Conservation (phyloP, 2,888 invertebrate species). For the Dorcus parallelipipedus region DNA sequence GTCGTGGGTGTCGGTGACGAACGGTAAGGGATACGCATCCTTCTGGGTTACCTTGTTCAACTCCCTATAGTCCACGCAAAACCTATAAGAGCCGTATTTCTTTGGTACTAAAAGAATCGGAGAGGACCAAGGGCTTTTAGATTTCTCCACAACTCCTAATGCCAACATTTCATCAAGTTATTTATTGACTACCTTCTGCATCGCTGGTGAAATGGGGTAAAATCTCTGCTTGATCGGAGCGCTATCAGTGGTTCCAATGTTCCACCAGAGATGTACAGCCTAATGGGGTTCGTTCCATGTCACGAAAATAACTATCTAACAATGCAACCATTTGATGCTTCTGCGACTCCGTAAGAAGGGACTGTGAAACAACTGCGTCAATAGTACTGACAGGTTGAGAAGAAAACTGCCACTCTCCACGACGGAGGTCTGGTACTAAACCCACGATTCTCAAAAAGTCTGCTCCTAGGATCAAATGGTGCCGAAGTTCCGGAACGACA, state of each 20-base stretch:
- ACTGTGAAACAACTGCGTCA: background rate
- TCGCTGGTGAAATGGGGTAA: slow-evolving; percentile 23
- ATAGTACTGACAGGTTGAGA: background rate
- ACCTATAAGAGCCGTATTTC: too few relatives aligned
- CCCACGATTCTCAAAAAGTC: slow-evolving; percentile 7
- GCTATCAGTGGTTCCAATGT: slow-evolving; percentile 1
- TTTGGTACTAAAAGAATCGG: too few relatives aligned
- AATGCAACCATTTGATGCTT: background rate
- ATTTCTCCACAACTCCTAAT: slow-evolving; percentile 34
- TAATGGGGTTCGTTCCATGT: background rate
- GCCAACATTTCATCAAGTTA: slow-evolving; percentile 25
- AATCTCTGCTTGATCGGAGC: slow-evolving; percentile 24
- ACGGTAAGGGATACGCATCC: too few relatives aligned
- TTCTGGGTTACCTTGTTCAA: too few relatives aligned
- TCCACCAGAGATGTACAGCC: slow-evolving; percentile 6
- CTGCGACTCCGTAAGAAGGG: background rate
- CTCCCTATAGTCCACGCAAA: too few relatives aligned
- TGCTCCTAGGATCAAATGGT: slow-evolving; percentile 1
- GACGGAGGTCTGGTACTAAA: slow-evolving; percentile 6
- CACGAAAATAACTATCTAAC: background rate
- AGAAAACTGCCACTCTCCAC: background rate
- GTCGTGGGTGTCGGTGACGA: too few relatives aligned
- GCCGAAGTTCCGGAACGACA: background rate
- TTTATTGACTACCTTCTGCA: slow-evolving; percentile 19
- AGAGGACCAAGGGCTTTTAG: background rate